Percentiles rank a stretch among this genome's conserved stretches.
These are phyloP conservation scores for Hypocryptadius cinnamomeus DNA, from an alignment of 2,113 vertebrate species.

Conservation along the genomic window DNA sequence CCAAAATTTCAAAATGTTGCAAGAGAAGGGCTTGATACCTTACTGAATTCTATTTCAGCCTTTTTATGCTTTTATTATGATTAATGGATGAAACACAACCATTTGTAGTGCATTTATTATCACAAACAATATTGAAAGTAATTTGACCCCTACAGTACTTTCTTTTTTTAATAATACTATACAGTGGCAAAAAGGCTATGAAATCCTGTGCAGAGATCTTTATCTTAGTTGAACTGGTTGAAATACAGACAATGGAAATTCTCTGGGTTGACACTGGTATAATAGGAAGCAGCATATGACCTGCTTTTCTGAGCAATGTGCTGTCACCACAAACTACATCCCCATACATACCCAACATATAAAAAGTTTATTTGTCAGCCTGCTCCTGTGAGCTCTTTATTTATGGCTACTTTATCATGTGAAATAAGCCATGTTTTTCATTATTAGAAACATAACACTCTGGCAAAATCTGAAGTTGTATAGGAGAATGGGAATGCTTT, in stretches of 20 bases:
- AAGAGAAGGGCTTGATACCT: background rate
- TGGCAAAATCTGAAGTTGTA: background rate
- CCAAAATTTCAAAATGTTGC: background rate
- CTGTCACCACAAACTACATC: conserved; percentile 39
- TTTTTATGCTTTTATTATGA: background rate
- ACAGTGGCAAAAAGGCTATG: background rate
- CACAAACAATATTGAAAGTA: conserved; percentile 1
- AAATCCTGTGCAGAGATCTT: background rate
- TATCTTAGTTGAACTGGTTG: conserved; percentile 35
- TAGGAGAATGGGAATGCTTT: background rate
- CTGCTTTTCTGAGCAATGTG: conserved; percentile 32
- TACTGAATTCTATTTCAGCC: background rate
- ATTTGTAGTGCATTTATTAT: background rate
- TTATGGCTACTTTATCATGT: conserved; percentile 2
- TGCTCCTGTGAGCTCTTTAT: background rate
- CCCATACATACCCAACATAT: background rate
- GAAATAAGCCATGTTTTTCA: conserved; percentile 17
- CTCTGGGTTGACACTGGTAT: background rate
- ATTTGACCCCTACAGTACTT: background rate
- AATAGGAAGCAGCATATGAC: conserved; percentile 29
- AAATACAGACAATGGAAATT: conserved; percentile 32
- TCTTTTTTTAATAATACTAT: background rate
- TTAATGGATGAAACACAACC: background rate
- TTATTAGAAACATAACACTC: background rate
- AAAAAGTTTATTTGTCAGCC: conserved; percentile 41